These are phyloP conservation scores for Dugesia japonica DNA, from an alignment of 2,888 invertebrate genomes.

Conservation along the genomic window DNA sequence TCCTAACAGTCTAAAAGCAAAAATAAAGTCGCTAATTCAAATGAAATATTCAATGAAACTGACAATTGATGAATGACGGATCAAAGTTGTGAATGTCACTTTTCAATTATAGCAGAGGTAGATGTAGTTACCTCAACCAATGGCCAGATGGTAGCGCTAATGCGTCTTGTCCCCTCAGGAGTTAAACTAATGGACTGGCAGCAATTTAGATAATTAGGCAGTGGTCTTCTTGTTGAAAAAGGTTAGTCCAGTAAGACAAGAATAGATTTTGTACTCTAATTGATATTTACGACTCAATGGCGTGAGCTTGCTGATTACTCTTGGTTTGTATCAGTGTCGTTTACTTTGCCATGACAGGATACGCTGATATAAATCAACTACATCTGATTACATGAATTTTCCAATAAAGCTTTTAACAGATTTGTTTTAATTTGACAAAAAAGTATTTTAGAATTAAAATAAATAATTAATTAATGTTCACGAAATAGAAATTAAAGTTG, in stretches of 20 bases:
- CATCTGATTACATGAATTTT: conserved; percentile 20
- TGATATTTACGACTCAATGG: conserved; percentile 20
- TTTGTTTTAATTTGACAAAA: not conserved
- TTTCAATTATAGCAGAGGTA: conserved; percentile 9
- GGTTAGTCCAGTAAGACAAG: not conserved
- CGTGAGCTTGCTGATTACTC: not conserved
- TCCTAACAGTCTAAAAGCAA: not conserved
- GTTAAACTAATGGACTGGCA: conserved; percentile 13
- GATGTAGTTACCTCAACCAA: not conserved
- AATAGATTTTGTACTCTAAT: conserved; percentile 10
- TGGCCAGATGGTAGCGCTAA: conserved; percentile 14
- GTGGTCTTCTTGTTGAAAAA: not conserved
- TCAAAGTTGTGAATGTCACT: conserved; percentile 20
- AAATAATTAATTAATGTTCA: too few species aligned
- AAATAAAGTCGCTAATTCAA: conserved; percentile 20
- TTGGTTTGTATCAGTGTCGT: conserved; percentile 7
- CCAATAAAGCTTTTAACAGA: conserved; percentile 3
- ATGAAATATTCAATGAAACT: conserved; percentile 20
- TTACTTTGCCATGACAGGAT: conserved; percentile 20
- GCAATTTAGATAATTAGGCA: conserved; percentile 20
- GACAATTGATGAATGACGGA: conserved; percentile 20
- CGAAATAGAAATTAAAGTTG: too few species aligned
- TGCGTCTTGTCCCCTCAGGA: conserved; percentile 20
- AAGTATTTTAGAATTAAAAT: not conserved
- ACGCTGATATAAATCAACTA: not conserved